These are phyloP conservation scores for Rotaria sp. DNA, from an alignment of 2,888 invertebrate genomes.

Conservation along the genomic window DNA sequence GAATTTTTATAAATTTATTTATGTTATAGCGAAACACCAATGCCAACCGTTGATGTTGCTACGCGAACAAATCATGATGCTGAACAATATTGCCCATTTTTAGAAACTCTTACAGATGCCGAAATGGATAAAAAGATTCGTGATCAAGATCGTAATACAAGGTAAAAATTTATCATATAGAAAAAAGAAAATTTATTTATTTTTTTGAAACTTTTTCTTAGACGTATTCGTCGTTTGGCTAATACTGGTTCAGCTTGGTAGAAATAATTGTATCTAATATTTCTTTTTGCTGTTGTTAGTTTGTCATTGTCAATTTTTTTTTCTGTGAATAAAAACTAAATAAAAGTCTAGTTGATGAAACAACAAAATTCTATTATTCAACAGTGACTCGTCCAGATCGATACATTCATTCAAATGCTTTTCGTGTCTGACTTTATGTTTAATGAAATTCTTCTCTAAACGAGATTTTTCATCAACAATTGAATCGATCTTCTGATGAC, in stretches of 20 bases:
- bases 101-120: constrained; percentile 95
- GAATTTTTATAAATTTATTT: background rate
- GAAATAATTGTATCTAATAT: background rate
- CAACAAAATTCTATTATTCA: background rate
- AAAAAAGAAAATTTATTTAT: background rate
- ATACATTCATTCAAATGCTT: too few species aligned
- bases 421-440: too few species aligned
- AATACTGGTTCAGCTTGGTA: constrained; percentile 39
- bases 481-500: too few species aligned
- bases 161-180: constrained; percentile 52
- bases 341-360: background rate
- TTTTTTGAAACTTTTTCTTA: background rate
- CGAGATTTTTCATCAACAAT: too few species aligned
- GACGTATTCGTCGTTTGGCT: constrained; percentile 39
- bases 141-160: constrained; percentile 97
- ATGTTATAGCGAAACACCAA: constrained; percentile 73
- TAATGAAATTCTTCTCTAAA: too few species aligned
- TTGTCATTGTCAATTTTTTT: background rate
- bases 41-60: constrained; percentile 84
- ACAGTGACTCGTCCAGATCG: too few species aligned
- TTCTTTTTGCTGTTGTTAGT: background rate
- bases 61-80: constrained; percentile 62
- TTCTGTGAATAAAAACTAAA: background rate
- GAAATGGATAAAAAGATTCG: constrained; percentile 99
- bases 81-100: constrained; percentile 82